Evolutionary conservation across 2,888 invertebrate genomes (phyloP).

Genomic region (Tyria jacobaeae): DNA sequence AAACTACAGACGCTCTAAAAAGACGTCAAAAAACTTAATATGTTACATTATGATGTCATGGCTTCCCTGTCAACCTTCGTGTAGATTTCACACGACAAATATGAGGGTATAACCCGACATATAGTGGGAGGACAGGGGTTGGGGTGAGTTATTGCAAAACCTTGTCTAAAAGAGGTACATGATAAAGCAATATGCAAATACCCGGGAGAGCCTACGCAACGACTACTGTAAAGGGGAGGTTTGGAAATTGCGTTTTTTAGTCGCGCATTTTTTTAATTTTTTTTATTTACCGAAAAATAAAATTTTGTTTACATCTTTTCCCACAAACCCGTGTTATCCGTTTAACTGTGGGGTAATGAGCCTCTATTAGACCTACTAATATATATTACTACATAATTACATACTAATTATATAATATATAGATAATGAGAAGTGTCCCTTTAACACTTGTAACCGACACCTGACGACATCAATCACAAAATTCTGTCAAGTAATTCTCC

Average conservation of each 20-base stretch:
- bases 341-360: too few species aligned
- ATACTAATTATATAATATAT: too few species aligned
- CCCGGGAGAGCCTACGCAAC: constrained; percentile 34
- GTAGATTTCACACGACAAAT: constrained; percentile 15
- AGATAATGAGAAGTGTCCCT: too few species aligned
- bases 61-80: neutral
- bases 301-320: too few species aligned
- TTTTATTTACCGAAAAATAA: too few species aligned
- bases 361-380: too few species aligned
- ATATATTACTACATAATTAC: too few species aligned
- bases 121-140: constrained; percentile 4
- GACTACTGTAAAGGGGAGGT: constrained; percentile 22
- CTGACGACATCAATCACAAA: too few species aligned
- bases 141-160: constrained; percentile 61
- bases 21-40: constrained; percentile 1
- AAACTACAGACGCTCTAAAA: neutral
- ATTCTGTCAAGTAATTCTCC: too few species aligned
- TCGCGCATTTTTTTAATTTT: too few species aligned
- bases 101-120: constrained; percentile 14
- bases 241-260: neutral
- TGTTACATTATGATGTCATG: neutral
- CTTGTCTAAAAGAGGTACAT: constrained; percentile 61
- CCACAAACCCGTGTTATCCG: too few species aligned
- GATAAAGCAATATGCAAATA: constrained; percentile 71
- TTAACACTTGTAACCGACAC: too few species aligned